Evolutionary conservation across 2,113 vertebrate genomes (phyloP), one percentile per base, ranked within the genome.

Genomic region (Hucho hucho): DNA sequence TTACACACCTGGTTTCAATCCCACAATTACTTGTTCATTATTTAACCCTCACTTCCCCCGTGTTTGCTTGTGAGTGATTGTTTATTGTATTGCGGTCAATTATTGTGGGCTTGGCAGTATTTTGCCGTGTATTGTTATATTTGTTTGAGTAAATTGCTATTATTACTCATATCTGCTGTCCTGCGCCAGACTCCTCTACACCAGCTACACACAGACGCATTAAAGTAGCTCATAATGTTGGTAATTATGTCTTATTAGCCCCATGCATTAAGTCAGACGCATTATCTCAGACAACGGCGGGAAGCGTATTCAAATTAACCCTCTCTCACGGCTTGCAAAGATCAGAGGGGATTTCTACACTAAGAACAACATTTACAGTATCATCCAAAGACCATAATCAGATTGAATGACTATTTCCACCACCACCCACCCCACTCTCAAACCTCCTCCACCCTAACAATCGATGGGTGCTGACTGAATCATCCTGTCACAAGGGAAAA

Each of bases 191-290:
- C n/a, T n/a, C n/a, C n/a, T n/a, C n/a, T n/a, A n/a, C n/a, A n/a
- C n/a, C n/a, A n/a, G n/a, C n/a, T n/a, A n/a, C n/a, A n/a, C n/a
- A n/a, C n/a, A n/a, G n/a, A n/a, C n/a, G n/a, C n/a, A n/a, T n/a
- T n/a, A n/a, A n/a, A n/a, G n/a, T n/a, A n/a, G 75, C 67, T 70
- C 67, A 82, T 70, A 82, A 66, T 72, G 74, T 43, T 64, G 53
- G 70, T 78, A 85, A 85, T 85, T 73, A 80, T 75, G 77, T 26
- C 29, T 49, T 58, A 75, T 79, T 82, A 77, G 69, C 72, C 22
- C 32, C 25, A 22, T 20, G 9, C 14, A 11, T 66, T 59, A 47
- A 29, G 25, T 53, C 14, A 2, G 56, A 72, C 20, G 18, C 29
- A 67, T 67, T 67, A 37, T 18, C 29, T 65, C 25, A 72, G 37